Percentiles rank a stretch among this genome's conserved stretches.
Evolutionary conservation across 1,140 invertebrate genomes (phyloP).

Genomic region (Aricia agestis): DNA sequence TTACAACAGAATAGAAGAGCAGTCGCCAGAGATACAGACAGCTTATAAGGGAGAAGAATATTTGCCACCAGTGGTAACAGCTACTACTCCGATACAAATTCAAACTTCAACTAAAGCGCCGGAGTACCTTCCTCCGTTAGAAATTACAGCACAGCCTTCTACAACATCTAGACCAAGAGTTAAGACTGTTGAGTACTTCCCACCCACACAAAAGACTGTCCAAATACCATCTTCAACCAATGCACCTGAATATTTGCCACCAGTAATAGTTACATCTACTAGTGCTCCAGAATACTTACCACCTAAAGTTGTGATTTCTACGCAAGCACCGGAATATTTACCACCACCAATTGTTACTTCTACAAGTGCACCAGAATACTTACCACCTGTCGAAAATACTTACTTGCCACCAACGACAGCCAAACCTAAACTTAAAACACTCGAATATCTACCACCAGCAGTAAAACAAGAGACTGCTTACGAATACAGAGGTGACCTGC

Average conservation of each 20-base stretch:
- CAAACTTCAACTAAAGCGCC: conserved; percentile 38
- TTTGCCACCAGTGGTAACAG: conserved; percentile 55
- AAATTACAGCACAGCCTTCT: conserved; percentile 21
- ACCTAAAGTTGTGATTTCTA: conserved; percentile 13
- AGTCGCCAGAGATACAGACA: conserved; percentile 57
- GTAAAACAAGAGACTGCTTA: conserved; percentile 13
- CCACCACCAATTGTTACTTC: conserved; percentile 19
- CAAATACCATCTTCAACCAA: conserved; percentile 25
- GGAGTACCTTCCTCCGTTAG: conserved; percentile 44
- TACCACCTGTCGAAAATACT: conserved; percentile 45
- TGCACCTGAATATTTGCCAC: conserved; percentile 62
- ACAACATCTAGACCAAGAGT: conserved; percentile 30
- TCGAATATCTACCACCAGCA: conserved; percentile 19
- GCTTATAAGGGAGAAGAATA: conserved; percentile 61
- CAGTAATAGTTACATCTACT: conserved; percentile 33
- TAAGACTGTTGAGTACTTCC: not conserved
- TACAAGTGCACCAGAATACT: conserved; percentile 53
- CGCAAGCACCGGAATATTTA: conserved; percentile 8
- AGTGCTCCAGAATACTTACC: conserved; percentile 31
- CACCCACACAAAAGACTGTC: conserved; percentile 14
- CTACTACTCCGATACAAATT: conserved; percentile 43
- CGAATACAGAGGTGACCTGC: conserved; percentile 21
- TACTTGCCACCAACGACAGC: conserved; percentile 30
- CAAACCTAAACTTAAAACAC: conserved; percentile 15
- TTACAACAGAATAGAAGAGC: conserved; percentile 46